Base-by-base conservation (phyloP, 2,113 vertebrate species). In the Terrapene triunguis region DNA sequence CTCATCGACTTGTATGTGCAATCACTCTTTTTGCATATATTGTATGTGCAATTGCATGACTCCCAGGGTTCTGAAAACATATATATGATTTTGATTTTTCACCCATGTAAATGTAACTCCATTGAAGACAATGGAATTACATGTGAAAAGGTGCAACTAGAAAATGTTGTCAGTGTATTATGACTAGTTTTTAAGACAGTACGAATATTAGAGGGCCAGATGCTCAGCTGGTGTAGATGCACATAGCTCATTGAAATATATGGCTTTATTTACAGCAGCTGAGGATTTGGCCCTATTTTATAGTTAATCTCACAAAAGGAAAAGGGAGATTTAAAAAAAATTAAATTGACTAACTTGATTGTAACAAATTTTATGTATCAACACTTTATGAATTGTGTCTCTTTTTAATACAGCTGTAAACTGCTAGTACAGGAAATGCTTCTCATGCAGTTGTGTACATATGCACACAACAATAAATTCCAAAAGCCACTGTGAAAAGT, bases 401-500 rank as follows among this genome's bases (percentile, higher is more conserved):
- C 69, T 2, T 62, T 82, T 24, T 25, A 17, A 47, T 53, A 48
- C 1, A 2, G 11, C 21, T 76, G 48, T 21, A 44, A 89, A 85
- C 51, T 17, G 42, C 16, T 10, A 44, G 38, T n/a, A 76, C 50
- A 65, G 69, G 2, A 1, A 25, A 32, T 14, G 55, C 7, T 51
- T 13, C 10, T 16, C 29, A 44, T 7, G 16, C 55, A 82, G 8
- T 0, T 53, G 2, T 32, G 13, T 1, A 6, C 17, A 4, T 1
- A 62, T 9, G 54, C 79, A 69, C 47, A 87, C 42, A 12, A 42
- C 47, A 47, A 1, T 54, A 80, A 72, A 89, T 51, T 78, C n/a
- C 1, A 0, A 3, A 25, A n/a, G 3, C 59, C 55, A n/a, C 0
- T 21, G 22, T 50, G n/a, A 55, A 44, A 88, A 21, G 59, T 35